Evolutionary conservation across 2,113 vertebrate species (phyloP), one percentile per base, ranked within the genome.

Genomic region (Vulpes lagopus): DNA sequence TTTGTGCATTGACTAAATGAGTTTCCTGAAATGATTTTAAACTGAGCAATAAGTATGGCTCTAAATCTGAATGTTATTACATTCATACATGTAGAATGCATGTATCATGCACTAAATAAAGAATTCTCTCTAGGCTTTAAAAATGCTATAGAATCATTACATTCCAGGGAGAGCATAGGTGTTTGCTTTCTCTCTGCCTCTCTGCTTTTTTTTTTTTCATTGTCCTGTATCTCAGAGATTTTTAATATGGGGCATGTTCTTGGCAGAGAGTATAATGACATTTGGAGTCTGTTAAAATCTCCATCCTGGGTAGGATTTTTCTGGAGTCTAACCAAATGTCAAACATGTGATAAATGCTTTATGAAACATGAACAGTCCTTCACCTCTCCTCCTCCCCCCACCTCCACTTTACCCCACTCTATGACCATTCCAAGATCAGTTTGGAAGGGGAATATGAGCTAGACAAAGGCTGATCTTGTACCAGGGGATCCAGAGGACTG

Each of bases 231-330:
- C 96, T 84, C 95, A 91, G 82, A 96, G 65, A 79, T 78, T 57
- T 53, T 89, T 80, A 93, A 30, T 30, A 17, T 3, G 8, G 85
- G 69, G 11, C 62, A 80, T 84, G 60, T 38, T 23, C 79, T 92
- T 85, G 81, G 86, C 67, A 49, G 30, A 96, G 8, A 95, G 1
- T 23, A 73, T 23, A 57, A n/a, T 67, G 51, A 64, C 62, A 60
- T 83, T 96, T 74, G 27, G 62, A 95, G 15, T 65, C 80, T 93
- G 64, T 93, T 93, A 62, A 71, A 59, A 35, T 91, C 30, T 93
- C 23, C 71, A 32, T 49, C 55, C 35, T 96, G 64, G 62, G 25
- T 94, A 82, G 57, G 27, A 35, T 94, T 87, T 97, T 97, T 96
- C 59, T 94, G 69, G 53, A 96, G 57, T 86, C 51, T 91, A 96